Base-by-base conservation (phyloP, 1,140 invertebrate genomes). In the Phymorhynchus buccinoides region DNA sequence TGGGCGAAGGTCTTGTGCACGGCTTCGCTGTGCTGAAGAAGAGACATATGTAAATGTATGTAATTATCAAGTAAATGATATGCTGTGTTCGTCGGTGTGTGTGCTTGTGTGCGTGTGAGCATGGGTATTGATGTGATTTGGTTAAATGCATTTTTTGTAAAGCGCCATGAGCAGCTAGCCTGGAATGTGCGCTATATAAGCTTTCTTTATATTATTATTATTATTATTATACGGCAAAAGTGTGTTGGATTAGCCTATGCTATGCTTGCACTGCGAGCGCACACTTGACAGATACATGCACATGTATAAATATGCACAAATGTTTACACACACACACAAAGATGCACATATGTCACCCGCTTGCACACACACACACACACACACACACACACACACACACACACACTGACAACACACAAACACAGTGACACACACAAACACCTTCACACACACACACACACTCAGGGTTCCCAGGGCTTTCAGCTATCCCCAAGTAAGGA, bases 1-100 rank as follows among this genome's bases (percentile, higher is more conserved):
- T 95, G 93, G 90, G 96, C 95, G 92, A 97, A 97, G 30, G 97
- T 93, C 89, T 94, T 96, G 89, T 97, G 96, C 9, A 97, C 96
- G 88, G 96, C 95, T 91, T 98, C 97, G 93, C 96, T 96, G 90
- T 98, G 96, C 92, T 97, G 95, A 71, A 88, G 83, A 88, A 85
- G 18, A 18, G 41, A 78, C 30, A 37, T 27, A 22, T 22, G n/a
- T 22, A 42, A 73, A n/a, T 18, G 0, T 18, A 73, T 3, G 42
- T 16, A 35, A 37, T 35, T 42, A 32, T 56, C 0, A 81, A 18
- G 18, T 22, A 62, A 27, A 62, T 48, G 44, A 48, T 9, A 48
- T 48, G 44, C 6, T 82, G 6, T 56, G n/a, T 48, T 27, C 37
- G 22, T 37, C 3, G 14, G 35, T 3, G 18, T 22, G 39, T 27